These are phyloP conservation scores for Pachypeltis micranthus DNA, from an alignment of 1,140 invertebrate species.

Conservation along the genomic window DNA sequence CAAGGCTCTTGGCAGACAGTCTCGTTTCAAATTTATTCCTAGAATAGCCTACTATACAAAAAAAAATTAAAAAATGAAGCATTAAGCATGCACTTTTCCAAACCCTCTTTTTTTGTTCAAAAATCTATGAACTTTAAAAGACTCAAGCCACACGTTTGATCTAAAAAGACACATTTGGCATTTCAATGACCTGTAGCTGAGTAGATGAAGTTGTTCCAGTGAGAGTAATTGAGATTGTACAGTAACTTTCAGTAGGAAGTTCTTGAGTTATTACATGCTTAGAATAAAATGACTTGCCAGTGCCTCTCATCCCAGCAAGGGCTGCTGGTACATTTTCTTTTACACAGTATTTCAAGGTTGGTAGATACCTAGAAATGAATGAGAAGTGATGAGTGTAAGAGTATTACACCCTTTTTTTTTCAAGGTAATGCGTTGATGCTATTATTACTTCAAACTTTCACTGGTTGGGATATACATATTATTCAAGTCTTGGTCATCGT, in stretches of 20 bases:
- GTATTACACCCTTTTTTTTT: too few relatives aligned
- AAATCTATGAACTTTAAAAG: too few relatives aligned
- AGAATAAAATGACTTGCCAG: constrained; percentile 83
- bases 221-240: constrained; percentile 75
- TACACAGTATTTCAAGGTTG: constrained; percentile 35
- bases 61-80: too few relatives aligned
- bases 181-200: constrained; percentile 43
- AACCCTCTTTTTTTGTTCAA: too few relatives aligned
- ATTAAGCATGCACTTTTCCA: too few relatives aligned
- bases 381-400: too few relatives aligned
- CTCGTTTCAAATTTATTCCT: too few relatives aligned
- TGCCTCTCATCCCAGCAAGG: constrained; percentile 80
- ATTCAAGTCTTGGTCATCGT: constrained; percentile 53
- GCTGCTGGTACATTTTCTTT: constrained; percentile 55
- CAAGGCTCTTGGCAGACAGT: too few relatives aligned
- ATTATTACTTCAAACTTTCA: constrained; percentile 68
- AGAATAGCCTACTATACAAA: too few relatives aligned
- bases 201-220: constrained; percentile 77
- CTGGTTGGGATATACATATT: constrained; percentile 72
- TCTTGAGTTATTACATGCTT: constrained; percentile 74
- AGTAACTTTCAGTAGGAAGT: constrained; percentile 56
- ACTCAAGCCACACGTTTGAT: too few relatives aligned
- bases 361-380: background rate
- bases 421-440: too few relatives aligned
- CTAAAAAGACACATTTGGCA: background rate